Conservation (phyloP, 2,113 vertebrate genomes). For the Rhea pennata region DNA sequence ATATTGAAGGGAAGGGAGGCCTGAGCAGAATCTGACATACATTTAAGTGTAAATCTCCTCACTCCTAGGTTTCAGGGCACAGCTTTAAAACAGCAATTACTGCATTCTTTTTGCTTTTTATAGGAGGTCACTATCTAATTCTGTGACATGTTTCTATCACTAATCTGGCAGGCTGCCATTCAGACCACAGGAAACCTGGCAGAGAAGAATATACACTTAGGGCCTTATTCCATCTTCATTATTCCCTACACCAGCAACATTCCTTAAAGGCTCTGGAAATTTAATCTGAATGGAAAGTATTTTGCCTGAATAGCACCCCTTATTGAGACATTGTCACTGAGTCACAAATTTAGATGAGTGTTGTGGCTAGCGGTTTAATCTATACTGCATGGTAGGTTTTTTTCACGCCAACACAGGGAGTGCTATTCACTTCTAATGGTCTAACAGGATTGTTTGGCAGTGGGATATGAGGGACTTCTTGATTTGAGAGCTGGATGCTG, state of each 20-base stretch:
- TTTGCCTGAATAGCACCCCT: conserved; percentile 57
- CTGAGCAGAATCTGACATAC: background rate
- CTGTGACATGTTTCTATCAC: background rate
- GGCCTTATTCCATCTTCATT: conserved; percentile 52
- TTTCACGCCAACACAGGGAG: background rate
- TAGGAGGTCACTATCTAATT: conserved; percentile 19
- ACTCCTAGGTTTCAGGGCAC: background rate
- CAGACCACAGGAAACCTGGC: conserved; percentile 42
- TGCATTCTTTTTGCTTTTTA: conserved; percentile 17
- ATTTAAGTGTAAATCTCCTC: background rate
- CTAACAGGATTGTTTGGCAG: conserved; percentile 6
- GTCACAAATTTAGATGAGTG: conserved; percentile 51
- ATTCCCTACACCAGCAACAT: conserved; percentile 25
- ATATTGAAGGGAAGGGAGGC: background rate
- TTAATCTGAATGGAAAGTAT: conserved; percentile 54
- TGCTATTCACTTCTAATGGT: conserved; percentile 33
- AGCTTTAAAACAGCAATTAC: conserved; percentile 1
- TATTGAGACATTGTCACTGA: conserved; percentile 49
- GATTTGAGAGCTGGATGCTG: background rate
- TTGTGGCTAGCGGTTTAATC: conserved; percentile 54
- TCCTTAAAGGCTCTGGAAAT: conserved; percentile 31
- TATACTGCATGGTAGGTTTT: background rate
- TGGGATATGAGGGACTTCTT: background rate
- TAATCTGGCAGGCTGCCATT: conserved; percentile 48
- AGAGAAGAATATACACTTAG: conserved; percentile 32